Base-by-base conservation (phyloP, 2,797 vertebrate species). In the Etheostoma perlongum region DNA sequence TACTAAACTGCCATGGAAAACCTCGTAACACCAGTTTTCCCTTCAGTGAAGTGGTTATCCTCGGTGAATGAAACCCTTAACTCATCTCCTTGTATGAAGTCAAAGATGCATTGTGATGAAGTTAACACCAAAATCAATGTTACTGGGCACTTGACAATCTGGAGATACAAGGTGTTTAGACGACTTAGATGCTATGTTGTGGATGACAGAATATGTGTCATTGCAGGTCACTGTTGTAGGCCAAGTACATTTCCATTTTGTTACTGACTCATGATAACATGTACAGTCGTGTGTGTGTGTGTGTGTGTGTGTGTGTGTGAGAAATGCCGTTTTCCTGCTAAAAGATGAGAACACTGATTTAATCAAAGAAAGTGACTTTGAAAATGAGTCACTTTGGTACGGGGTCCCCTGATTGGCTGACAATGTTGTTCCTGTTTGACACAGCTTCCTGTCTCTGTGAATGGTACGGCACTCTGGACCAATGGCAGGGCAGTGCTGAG, bases 381-480 rank as follows among this genome's bases (percentile, higher is more conserved):
- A 91, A 89, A 92, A 79, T 91, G 91, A 93, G 77, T 94, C 91
- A 91, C 85, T 59, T 77, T 4, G 0, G 18, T 42, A 15, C 2
- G 3, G 4, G 44, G 5, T 5, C 36, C 44, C 47, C 67, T 77
- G 88, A 94, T 93, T 94, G 93, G 94, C 61, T 81, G 67, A 80
- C 73, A 81, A 61, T 83, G 78, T 86, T 19, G 23, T 85, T 88
- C 79, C 77, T 85, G 69, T 93, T 91, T 90, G 85, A 92, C 90
- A 87, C 90, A 90, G 87, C 91, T 95, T 95, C 94, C 94, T 94
- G 92, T 92, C 88, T 85, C 69, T 72, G 61, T 90, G 89, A 89
- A 93, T 87, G 81, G 82, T 77, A 83, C 82, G 74, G 79, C 30
- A 36, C 46, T 44, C 40, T 0, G 54, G 74, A 81, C 93, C 93